phyloP scores from a whole-genome alignment of 92 coral and sea anemone species.

The Heliopora coerulea region DNA sequence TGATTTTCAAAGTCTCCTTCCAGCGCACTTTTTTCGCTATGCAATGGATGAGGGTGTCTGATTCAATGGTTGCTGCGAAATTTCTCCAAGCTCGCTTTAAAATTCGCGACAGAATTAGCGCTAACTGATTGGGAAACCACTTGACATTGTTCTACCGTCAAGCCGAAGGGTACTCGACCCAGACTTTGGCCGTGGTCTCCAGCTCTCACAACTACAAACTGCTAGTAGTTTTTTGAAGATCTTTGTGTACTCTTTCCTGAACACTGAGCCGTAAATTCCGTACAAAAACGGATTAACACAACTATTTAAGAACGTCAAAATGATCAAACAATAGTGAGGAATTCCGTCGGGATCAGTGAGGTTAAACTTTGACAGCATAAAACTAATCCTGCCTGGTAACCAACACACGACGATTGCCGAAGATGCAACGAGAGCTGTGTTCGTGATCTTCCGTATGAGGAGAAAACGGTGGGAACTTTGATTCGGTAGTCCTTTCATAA shows the following conservation, averaged over 20 bases:
- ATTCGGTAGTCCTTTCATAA: background rate
- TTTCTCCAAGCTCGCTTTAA: too few relatives aligned
- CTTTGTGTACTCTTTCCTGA: conserved; percentile 1
- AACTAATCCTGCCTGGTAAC: conserved; percentile 5
- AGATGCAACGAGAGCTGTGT: conserved; percentile 10
- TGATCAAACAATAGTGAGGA: background rate
- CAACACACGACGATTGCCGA: conserved; percentile 3
- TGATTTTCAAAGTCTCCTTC: too few relatives aligned
- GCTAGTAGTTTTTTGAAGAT: background rate
- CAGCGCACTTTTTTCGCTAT: too few relatives aligned
- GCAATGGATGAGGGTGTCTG: too few relatives aligned
- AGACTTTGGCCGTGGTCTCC: too few relatives aligned
- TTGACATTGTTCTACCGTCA: too few relatives aligned
- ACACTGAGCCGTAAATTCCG: conserved; percentile 8
- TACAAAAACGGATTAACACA: conserved; percentile 30
- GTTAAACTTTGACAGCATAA: conserved; percentile 14
- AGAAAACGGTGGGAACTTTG: background rate
- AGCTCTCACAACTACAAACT: too few relatives aligned
- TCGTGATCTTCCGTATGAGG: background rate
- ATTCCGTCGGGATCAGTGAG: background rate
- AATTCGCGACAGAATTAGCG: too few relatives aligned
- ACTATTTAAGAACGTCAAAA: conserved; percentile 3
- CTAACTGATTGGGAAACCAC: too few relatives aligned
- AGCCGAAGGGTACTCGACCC: too few relatives aligned
- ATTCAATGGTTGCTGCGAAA: too few relatives aligned